phyloP scores from a whole-genome alignment of 2,888 invertebrate species.

The Dasypolia templi region DNA sequence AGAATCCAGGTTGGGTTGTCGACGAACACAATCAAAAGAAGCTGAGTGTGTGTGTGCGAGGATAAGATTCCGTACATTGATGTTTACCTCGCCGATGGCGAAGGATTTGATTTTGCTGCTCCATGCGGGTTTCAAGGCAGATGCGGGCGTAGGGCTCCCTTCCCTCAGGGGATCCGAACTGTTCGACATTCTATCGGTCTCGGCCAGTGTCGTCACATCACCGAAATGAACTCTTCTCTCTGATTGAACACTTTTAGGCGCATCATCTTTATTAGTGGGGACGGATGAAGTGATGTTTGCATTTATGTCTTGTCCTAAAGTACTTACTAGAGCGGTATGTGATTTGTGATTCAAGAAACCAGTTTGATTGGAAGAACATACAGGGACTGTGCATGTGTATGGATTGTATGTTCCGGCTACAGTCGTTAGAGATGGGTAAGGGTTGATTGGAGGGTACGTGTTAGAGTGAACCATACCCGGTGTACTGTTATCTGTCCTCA shows the following conservation, averaged over 20 bases:
- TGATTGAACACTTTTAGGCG: conserved; percentile 84
- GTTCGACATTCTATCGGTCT: conserved; percentile 82
- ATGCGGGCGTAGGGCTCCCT: conserved; percentile 81
- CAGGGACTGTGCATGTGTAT: conserved; percentile 84
- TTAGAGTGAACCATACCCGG: conserved; percentile 85
- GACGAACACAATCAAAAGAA: conserved; percentile 90
- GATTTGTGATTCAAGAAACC: conserved; percentile 73
- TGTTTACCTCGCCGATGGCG: conserved; percentile 90
- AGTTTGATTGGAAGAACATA: conserved; percentile 76
- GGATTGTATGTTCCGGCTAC: conserved; percentile 88
- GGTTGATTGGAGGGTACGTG: conserved; percentile 87
- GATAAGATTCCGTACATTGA: conserved; percentile 86
- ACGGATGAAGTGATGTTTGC: conserved; percentile 80
- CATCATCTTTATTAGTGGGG: conserved; percentile 76
- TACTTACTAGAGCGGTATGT: conserved; percentile 77
- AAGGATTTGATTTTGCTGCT: conserved; percentile 90
- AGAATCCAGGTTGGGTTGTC: conserved; percentile 80
- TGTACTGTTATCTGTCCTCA: conserved; percentile 78
- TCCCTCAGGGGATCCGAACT: conserved; percentile 82
- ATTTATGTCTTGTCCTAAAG: conserved; percentile 82
- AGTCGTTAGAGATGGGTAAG: conserved; percentile 87
- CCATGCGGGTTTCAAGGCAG: conserved; percentile 87
- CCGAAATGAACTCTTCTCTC: conserved; percentile 89
- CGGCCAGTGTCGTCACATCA: conserved; percentile 85
- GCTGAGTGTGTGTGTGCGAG: conserved; percentile 84